A percentile compares a stretch with the other conserved stretches of the same genome.
Evolutionary conservation across 2,113 vertebrate genomes (phyloP).

Genomic region (Halcyon malimbica): DNA sequence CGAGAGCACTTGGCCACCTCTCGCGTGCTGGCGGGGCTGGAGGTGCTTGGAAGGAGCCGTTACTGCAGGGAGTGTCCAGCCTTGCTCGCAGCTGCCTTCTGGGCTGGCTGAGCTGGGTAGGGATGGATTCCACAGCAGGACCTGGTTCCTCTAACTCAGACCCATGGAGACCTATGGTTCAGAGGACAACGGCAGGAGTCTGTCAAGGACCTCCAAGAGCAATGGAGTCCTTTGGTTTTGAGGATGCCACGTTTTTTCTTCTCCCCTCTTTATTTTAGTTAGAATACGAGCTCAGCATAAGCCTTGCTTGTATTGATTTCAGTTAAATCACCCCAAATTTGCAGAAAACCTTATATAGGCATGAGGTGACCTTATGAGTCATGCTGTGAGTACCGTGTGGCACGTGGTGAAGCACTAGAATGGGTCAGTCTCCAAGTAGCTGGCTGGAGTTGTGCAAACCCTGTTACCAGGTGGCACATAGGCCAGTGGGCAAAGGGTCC

Average conservation of each 20-base stretch:
- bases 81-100: neutral
- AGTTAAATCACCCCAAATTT: conserved; percentile 13
- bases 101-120: neutral
- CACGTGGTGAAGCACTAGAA: neutral
- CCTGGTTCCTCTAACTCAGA: neutral
- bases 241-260: neutral
- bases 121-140: neutral
- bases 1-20: neutral
- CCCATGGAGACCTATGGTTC: neutral
- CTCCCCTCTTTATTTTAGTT: neutral
- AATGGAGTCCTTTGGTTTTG: neutral
- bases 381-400: neutral
- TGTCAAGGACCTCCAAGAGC: neutral
- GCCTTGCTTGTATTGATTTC: neutral
- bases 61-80: conserved; percentile 27
- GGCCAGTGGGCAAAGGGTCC: conserved; percentile 13
- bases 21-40: neutral
- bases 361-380: neutral
- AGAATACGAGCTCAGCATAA: neutral
- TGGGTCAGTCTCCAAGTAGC: neutral
- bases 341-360: neutral
- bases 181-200: neutral
- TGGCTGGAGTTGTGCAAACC: conserved; percentile 9
- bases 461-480: neutral
- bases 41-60: conserved; percentile 17